Evolutionary conservation across 2,113 vertebrate genomes (phyloP), one percentile per base, ranked within the genome.

Genomic region (Anguilla japonica): DNA sequence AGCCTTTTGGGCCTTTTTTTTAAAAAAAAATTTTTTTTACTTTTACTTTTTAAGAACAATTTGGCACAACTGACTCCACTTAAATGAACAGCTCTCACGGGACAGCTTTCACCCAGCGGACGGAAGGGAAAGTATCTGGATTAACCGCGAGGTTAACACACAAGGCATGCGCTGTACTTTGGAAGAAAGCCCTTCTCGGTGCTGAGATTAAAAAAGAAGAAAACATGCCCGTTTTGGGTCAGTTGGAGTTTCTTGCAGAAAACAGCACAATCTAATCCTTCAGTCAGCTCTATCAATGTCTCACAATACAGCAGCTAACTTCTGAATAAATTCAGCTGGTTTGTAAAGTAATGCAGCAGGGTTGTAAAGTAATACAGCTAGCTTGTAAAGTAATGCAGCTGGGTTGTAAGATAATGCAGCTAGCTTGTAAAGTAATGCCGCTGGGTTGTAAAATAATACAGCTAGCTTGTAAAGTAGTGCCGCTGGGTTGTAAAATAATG

Each of bases 21-120:
- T n/a, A n/a, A n/a, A n/a, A n/a, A n/a, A n/a, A n/a, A n/a, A n/a
- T 63, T 63, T 63, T 63, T 6, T 26, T 26, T 67, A 34, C 8
- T 34, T 34, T 34, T 26, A 22, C 60, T 22, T 75, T 29, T 75
- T 75, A 75, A 67, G 22, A 75, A 75, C n/a, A 34, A 75, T 75
- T 75, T 75, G 71, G 71, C 71, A 75, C 71, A 75, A 75, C 26
- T 29, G n/a, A 75, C 71, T 75, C 71, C 71, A 34, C 71, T 75
- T 75, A 75, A 75, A 75, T 75, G n/a, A 34, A 75, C 26, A 26
- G 71, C 26, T n/a, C 71, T 34, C n/a, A n/a, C 2, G 71, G 60
- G 60, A 67, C 71, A 71, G 2, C n/a, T 75, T 34, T 75, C n/a
- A 75, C 71, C 26, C 71, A 34, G 26, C 13, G 71, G n/a, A 75